phyloP scores from a whole-genome alignment of 2,113 vertebrate species.

The Hippocampus abdominalis region DNA sequence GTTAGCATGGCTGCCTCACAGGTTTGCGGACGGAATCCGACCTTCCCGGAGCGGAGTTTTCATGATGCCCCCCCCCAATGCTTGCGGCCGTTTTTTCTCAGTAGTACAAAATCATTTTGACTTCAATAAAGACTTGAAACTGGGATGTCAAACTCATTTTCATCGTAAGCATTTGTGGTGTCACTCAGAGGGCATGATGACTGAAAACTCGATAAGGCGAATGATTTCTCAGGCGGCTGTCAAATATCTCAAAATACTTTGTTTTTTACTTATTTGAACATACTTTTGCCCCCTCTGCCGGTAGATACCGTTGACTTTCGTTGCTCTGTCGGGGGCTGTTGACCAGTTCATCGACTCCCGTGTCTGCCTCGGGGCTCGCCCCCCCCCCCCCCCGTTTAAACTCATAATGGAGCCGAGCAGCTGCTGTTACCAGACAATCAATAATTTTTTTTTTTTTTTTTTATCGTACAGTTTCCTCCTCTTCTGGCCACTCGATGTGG shows the following conservation, averaged over 20 bases:
- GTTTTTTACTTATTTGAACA: neutral
- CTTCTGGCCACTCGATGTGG: slow-evolving; percentile 44
- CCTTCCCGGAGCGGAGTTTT: neutral
- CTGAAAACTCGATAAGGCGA: too few relatives aligned
- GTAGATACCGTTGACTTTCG: slow-evolving; percentile 18
- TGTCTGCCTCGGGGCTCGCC: slow-evolving; percentile 52
- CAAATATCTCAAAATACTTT: too few relatives aligned
- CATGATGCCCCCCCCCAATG: too few relatives aligned
- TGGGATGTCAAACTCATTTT: too few relatives aligned
- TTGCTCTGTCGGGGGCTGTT: slow-evolving; percentile 24
- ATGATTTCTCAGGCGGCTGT: too few relatives aligned
- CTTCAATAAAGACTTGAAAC: too few relatives aligned
- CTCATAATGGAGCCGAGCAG: slow-evolving; percentile 71
- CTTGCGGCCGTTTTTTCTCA: too few relatives aligned
- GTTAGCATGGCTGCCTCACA: neutral
- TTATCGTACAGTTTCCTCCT: slow-evolving; percentile 33
- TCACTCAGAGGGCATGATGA: too few relatives aligned
- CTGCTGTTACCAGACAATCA: slow-evolving; percentile 66
- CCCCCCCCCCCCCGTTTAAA: slow-evolving; percentile 37
- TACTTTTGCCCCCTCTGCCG: neutral
- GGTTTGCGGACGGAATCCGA: neutral
- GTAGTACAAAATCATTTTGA: too few relatives aligned
- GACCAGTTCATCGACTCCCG: slow-evolving; percentile 50
- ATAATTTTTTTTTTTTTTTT: slow-evolving; percentile 60
- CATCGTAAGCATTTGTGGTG: too few relatives aligned